A percentile compares a stretch with the other conserved stretches of the same genome.
These are phyloP conservation scores for Pipistrellus nathusii DNA, from an alignment of 2,797 vertebrate species.

Conservation along the genomic window DNA sequence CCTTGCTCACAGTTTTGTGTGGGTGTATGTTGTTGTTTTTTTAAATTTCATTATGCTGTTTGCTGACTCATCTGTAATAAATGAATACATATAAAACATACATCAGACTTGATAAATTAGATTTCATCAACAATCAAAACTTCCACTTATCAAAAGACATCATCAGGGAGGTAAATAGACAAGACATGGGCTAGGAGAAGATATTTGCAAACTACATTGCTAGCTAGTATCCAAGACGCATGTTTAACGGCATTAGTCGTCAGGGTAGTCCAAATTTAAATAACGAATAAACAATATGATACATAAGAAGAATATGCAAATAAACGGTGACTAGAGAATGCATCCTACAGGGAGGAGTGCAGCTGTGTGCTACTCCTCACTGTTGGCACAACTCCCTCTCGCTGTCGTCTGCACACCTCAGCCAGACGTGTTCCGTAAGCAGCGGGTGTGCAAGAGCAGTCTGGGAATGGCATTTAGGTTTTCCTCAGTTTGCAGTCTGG, in stretches of 20 bases:
- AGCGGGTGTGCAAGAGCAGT: not conserved
- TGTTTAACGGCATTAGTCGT: not conserved
- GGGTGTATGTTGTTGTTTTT: too few relatives aligned
- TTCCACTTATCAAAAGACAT: not conserved
- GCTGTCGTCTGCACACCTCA: not conserved
- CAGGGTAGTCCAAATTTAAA: not conserved
- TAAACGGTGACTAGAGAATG: not conserved
- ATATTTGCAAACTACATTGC: not conserved
- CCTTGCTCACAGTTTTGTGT: not conserved
- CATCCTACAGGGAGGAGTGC: not conserved
- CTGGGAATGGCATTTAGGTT: not conserved
- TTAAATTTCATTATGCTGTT: not conserved
- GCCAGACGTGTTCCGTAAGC: fast-evolving
- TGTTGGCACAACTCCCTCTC: fast-evolving
- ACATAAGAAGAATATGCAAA: not conserved
- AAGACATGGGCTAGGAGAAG: not conserved
- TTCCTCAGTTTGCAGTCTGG: constrained; percentile 17
- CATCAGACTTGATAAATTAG: not conserved
- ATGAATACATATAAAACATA: not conserved
- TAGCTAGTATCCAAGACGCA: not conserved
- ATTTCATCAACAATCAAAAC: not conserved
- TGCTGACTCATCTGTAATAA: not conserved
- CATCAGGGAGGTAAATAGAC: not conserved
- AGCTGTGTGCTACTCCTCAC: fast-evolving
- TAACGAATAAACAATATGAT: not conserved